Base-by-base conservation (phyloP, 2,113 vertebrate genomes). In the Myiopsitta monachus region DNA sequence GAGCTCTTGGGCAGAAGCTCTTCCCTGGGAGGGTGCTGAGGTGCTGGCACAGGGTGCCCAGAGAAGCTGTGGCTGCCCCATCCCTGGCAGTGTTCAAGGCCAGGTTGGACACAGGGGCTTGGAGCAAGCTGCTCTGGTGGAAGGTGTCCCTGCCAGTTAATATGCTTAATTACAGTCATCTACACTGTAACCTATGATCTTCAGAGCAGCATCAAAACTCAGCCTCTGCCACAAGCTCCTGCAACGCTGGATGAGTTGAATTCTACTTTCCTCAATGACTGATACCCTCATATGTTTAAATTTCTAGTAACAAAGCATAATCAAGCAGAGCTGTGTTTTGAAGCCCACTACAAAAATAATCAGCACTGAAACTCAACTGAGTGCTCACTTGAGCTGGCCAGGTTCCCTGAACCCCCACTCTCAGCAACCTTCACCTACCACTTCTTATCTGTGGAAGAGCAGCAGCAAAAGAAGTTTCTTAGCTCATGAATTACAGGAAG, bases 401-500 rank as follows among this genome's bases (percentile, higher is more conserved):
- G 14, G 30, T 6, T 22, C 30, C 30, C 61, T 28, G 41, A 67
- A 27, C 41, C 23, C 63, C 54, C 11, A 3, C 24, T 23, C 39
- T 24, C 76, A 80, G 54, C 62, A 36, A 44, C 73, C 24, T 51
- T 11, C 30, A 16, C 38, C 63, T 51, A 44, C 36, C 67, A 27
- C 67, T 43, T 23, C 51, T 49, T 3, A 43, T 6, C 72, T 31
- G 39, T 4, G 26, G 5, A 76, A 36, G 5, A 57, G 55, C 62
- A 86, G 51, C 72, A 86, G 75, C 44, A 87, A 66, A 49, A 77
- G 28, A 12, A 72, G 5, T 23, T 17, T 27, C 66, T 38, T 14
- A 51, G 30, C 61, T 88, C 75, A 55, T 0, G 0, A 19, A 46
- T 30, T 76, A 63, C 6, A 7, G 31, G 9, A 39, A 15, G 6